Evolutionary conservation across 1,140 invertebrate species (phyloP).

Genomic region (Lepidurus packardi): DNA sequence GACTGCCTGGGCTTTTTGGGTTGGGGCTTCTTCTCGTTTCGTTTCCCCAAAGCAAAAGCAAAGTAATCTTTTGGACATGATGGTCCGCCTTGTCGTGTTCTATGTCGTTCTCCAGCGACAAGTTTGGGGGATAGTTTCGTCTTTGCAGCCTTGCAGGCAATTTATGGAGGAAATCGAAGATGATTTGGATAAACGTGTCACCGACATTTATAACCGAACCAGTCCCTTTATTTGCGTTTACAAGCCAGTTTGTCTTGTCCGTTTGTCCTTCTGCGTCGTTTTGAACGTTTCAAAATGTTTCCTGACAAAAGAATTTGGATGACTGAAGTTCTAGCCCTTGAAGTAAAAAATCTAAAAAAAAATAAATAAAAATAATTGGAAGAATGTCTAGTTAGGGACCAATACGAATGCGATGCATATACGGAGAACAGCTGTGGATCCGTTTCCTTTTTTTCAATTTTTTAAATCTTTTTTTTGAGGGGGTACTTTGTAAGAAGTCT

Average conservation of each 20-base stretch:
- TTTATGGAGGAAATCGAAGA: slow-evolving; percentile 17
- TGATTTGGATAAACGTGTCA: slow-evolving; percentile 19
- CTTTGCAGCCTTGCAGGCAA: not conserved
- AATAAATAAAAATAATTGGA: not conserved
- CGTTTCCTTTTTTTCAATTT: not conserved
- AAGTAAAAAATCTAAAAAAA: not conserved
- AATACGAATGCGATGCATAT: not conserved
- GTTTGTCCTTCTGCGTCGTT: not conserved
- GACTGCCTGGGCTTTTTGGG: not conserved
- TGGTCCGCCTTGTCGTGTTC: slow-evolving; percentile 10
- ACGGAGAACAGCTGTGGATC: not conserved
- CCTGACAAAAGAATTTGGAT: slow-evolving; percentile 15
- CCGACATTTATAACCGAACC: slow-evolving; percentile 11
- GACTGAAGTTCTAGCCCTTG: not conserved
- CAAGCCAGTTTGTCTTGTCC: slow-evolving; percentile 13
- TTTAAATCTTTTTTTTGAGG: not conserved
- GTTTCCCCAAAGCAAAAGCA: not conserved
- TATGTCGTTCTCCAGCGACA: not conserved
- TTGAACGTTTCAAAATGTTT: not conserved
- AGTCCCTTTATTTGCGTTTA: not conserved
- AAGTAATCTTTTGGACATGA: not conserved
- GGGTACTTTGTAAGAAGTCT: not conserved
- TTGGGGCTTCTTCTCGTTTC: not conserved
- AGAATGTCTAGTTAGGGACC: slow-evolving; percentile 5
- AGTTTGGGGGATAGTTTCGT: not conserved